Conservation (phyloP, 64 coral and sea anemone genomes). For the Pocillopora verrucosa region DNA sequence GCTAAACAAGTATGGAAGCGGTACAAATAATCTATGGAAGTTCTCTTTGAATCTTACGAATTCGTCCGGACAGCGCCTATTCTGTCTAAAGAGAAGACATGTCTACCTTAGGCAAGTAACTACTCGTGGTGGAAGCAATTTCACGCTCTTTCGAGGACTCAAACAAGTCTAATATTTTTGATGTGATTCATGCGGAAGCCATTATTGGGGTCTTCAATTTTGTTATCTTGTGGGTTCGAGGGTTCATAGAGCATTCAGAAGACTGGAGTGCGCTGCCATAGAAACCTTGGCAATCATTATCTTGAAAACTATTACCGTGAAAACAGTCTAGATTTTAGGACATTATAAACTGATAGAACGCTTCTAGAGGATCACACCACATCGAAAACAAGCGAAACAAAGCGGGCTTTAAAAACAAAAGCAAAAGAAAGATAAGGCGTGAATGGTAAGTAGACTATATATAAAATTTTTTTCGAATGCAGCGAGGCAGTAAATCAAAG, state of each 20-base stretch:
- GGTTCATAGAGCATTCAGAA: not conserved
- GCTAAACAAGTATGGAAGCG: not conserved
- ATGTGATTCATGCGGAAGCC: not conserved
- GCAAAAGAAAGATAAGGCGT: not conserved
- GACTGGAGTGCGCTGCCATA: too few species aligned
- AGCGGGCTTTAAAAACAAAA: not conserved
- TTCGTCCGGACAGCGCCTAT: too few species aligned
- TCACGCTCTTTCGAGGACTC: too few species aligned
- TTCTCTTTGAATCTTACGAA: too few species aligned
- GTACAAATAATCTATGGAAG: too few species aligned
- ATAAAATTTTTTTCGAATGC: constrained; percentile 6
- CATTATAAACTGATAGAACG: not conserved
- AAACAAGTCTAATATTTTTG: not conserved
- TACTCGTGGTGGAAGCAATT: too few species aligned
- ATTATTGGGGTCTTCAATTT: not conserved
- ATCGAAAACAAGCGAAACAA: not conserved
- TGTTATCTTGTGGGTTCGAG: not conserved
- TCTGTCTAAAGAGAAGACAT: too few species aligned
- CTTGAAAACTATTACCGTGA: too few species aligned
- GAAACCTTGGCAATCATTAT: too few species aligned
- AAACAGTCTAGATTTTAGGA: not conserved
- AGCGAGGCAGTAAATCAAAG: constrained; percentile 12
- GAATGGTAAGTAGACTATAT: constrained; percentile 30
- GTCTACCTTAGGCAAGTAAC: too few species aligned
- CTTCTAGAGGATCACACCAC: not conserved